phyloP scores from a whole-genome alignment of 2,797 vertebrate genomes.

The Sylvia borin region DNA sequence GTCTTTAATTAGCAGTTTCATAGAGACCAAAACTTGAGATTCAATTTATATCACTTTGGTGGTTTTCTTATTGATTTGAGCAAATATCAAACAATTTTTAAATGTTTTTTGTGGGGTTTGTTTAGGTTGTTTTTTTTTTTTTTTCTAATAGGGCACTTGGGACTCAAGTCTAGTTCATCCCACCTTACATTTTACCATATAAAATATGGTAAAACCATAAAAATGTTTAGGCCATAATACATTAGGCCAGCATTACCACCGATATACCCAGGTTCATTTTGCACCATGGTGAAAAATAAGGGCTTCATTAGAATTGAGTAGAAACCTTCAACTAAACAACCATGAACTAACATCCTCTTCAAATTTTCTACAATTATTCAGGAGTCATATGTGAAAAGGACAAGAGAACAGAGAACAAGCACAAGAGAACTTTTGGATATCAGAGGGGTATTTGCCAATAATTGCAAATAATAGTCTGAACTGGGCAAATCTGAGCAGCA shows the following conservation, averaged over 20 bases:
- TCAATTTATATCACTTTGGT: neutral
- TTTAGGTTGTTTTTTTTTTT: neutral
- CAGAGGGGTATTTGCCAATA: neutral
- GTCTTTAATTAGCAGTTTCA: neutral
- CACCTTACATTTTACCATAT: neutral
- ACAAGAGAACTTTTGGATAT: neutral
- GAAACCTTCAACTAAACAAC: neutral
- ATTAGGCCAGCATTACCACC: neutral
- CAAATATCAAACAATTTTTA: neutral
- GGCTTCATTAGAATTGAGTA: neutral
- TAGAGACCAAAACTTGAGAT: neutral
- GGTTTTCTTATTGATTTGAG: neutral
- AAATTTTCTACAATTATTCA: neutral
- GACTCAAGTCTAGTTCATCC: neutral
- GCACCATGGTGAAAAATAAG: neutral
- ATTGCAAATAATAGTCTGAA: neutral
- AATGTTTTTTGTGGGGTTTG: no score
- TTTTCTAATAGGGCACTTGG: accelerated
- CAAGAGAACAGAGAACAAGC: neutral
- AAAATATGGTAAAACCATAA: no score
- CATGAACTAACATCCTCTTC: neutral
- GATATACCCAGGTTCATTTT: neutral
- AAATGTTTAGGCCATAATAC: neutral
- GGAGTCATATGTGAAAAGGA: neutral
- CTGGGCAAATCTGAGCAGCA: neutral